phyloP scores from a whole-genome alignment of 2,888 invertebrate species.

The Drosophila nigricruria region DNA sequence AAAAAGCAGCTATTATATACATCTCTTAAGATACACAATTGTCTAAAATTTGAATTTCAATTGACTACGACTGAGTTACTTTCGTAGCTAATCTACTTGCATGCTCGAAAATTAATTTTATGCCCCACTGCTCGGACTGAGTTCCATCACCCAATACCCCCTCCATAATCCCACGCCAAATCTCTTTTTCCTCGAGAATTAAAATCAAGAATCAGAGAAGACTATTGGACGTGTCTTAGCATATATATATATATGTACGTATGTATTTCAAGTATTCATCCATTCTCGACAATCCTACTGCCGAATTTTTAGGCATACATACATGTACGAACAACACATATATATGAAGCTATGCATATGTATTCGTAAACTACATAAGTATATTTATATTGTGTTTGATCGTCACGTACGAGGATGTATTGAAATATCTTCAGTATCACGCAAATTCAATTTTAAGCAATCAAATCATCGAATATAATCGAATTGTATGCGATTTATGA shows the following conservation, averaged over 20 bases:
- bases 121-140: no score
- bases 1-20: neutral
- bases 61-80: neutral
- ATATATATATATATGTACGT: neutral
- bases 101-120: neutral
- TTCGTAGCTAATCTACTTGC: neutral
- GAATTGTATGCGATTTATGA: conserved; percentile 68
- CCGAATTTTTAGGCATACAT: neutral
- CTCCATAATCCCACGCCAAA: no score
- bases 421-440: conserved; percentile 57
- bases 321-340: neutral
- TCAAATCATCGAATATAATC: conserved; percentile 69
- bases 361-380: conserved; percentile 1
- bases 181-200: neutral
- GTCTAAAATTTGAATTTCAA: neutral
- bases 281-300: neutral
- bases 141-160: neutral
- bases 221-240: neutral
- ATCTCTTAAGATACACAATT: neutral
- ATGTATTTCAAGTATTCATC: neutral
- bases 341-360: neutral
- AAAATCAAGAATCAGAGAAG: neutral
- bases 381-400: conserved; percentile 37
- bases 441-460: conserved; percentile 68
- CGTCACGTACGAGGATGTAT: conserved; percentile 55